These are phyloP conservation scores for Ia io DNA, from an alignment of 2,113 vertebrate species.

Conservation along the genomic window DNA sequence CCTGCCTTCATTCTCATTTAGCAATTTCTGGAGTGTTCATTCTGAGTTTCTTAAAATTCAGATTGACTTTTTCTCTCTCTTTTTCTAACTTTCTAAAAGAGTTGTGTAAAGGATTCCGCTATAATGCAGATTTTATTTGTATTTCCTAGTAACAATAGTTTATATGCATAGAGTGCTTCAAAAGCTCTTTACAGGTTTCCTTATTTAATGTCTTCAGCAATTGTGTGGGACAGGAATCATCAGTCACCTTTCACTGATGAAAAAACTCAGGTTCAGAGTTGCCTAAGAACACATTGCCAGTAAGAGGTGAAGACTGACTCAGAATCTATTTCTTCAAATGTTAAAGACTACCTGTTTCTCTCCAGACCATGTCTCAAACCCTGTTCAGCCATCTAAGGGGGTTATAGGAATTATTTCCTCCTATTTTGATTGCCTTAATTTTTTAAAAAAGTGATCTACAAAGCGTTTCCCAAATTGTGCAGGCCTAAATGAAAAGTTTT, in stretches of 20 bases:
- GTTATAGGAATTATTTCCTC: background rate
- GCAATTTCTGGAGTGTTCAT: background rate
- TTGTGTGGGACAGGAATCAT: background rate
- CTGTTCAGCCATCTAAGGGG: background rate
- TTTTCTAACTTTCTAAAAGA: background rate
- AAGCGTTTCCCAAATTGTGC: background rate
- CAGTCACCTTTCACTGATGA: background rate
- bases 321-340: background rate
- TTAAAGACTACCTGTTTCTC: background rate
- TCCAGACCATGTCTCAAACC: background rate
- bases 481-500: constrained; percentile 22
- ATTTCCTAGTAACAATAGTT: background rate
- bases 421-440: background rate
- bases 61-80: background rate
- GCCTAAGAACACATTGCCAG: background rate
- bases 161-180: background rate
- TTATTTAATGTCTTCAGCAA: background rate
- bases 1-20: background rate
- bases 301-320: background rate
- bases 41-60: background rate
- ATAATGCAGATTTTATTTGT: background rate
- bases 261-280: background rate
- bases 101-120: background rate
- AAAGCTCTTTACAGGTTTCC: background rate
- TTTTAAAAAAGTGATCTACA: background rate